Conservation (phyloP, 2,888 invertebrate species). For the Noctua janthina region DNA sequence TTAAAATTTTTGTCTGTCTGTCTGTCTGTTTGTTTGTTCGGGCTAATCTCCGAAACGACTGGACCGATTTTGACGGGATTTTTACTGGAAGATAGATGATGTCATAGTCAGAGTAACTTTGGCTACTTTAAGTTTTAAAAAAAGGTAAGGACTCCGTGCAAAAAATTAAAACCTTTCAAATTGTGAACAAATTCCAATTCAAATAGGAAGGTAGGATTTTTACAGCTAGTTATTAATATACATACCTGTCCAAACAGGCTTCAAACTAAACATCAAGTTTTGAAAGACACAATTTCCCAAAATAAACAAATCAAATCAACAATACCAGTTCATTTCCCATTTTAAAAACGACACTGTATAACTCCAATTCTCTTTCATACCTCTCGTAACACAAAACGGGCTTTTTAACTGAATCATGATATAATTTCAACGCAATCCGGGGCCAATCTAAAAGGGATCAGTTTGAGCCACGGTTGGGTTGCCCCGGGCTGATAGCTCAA, state of each 20-base stretch:
- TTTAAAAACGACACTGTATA: constrained; percentile 3
- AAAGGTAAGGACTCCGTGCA: background rate
- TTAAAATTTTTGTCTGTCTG: too few relatives aligned
- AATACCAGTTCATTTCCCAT: too few relatives aligned
- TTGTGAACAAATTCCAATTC: too few relatives aligned
- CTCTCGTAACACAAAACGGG: constrained; percentile 21
- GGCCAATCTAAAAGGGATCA: constrained; percentile 61
- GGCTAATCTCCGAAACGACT: too few relatives aligned
- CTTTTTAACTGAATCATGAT: constrained; percentile 48
- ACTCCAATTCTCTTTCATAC: background rate
- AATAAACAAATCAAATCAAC: background rate
- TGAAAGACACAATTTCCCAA: background rate
- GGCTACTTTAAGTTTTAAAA: too few relatives aligned
- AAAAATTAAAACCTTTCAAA: background rate
- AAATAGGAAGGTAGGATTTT: too few relatives aligned
- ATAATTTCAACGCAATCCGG: constrained; percentile 57
- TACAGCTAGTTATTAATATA: too few relatives aligned
- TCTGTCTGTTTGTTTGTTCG: too few relatives aligned
- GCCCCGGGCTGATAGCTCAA: constrained; percentile 28
- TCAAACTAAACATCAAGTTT: background rate
- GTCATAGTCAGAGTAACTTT: too few relatives aligned
- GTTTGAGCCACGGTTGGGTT: constrained; percentile 41
- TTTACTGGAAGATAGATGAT: too few relatives aligned
- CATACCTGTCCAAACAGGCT: background rate
- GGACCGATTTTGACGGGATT: too few relatives aligned